Percentiles rank a stretch among this genome's conserved stretches.
These are phyloP conservation scores for Aspidiotus rigidus DNA, from an alignment of 2,888 invertebrate species.

Conservation along the genomic window DNA sequence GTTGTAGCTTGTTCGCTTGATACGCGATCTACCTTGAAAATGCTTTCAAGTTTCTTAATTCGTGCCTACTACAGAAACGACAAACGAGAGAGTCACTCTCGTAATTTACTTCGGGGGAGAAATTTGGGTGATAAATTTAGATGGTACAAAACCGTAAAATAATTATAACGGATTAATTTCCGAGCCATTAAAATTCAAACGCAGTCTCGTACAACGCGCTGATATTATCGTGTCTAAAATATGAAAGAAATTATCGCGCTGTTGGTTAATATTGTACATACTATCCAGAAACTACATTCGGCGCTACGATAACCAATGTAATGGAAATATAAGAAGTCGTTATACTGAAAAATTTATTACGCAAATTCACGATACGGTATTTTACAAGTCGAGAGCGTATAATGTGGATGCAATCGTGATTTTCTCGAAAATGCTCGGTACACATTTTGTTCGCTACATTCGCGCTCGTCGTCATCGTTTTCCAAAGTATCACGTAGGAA, in stretches of 20 bases:
- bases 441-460: no score
- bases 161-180: conserved; percentile 13
- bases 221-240: conserved; percentile 5
- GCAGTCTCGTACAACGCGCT: conserved; percentile 1
- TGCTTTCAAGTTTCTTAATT: no score
- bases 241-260: conserved; percentile 21
- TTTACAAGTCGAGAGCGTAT: neutral
- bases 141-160: conserved; percentile 6
- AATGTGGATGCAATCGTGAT: neutral
- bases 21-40: no score
- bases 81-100: no score
- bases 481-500: no score
- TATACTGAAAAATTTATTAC: neutral
- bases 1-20: no score
- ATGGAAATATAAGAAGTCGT: conserved; percentile 8
- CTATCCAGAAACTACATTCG: neutral
- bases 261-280: conserved; percentile 7
- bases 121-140: neutral
- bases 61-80: no score
- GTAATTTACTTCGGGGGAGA: no score
- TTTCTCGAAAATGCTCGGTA: neutral
- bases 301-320: conserved; percentile 1
- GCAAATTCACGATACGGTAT: neutral
- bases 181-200: conserved; percentile 10
- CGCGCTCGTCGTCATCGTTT: no score